Percentiles rank a stretch among this genome's conserved stretches.
Conservation (phyloP, 1,140 invertebrate species). For the silkworm (Bombyx mori) region DNA sequence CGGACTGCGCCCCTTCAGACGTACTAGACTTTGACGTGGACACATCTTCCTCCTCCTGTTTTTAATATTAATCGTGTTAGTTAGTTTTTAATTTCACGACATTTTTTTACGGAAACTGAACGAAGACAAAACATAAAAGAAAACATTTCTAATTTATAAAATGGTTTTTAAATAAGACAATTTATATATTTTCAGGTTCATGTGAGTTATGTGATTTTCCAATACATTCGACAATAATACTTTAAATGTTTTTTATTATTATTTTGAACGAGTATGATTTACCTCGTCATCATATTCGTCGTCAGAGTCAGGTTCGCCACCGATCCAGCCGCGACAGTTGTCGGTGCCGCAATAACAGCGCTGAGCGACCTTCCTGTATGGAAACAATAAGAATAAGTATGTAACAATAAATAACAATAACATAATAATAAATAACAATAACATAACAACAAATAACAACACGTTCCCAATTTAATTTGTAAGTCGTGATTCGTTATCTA, state of each 20-base stretch:
- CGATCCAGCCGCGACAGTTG: constrained; percentile 94
- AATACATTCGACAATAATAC: neutral
- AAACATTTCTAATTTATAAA: no score
- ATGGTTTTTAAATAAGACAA: no score
- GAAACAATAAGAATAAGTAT: constrained; percentile 20
- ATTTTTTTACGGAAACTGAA: no score
- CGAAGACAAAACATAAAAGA: no score
- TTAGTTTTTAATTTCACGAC: no score
- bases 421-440: neutral
- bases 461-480: no score
- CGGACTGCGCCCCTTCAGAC: constrained; percentile 35
- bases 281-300: constrained; percentile 73
- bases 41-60: constrained; percentile 57
- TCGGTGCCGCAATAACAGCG: constrained; percentile 91
- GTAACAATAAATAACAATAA: neutral
- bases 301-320: constrained; percentile 83
- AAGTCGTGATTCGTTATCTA: no score
- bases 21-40: constrained; percentile 39
- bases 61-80: constrained; percentile 1
- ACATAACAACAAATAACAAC: no score
- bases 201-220: neutral
- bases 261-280: neutral
- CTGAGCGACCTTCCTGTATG: constrained; percentile 89
- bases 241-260: neutral
- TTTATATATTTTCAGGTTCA: no score